Conservation (phyloP, 2,113 vertebrate genomes). For the Girardinichthys multiradiatus region DNA sequence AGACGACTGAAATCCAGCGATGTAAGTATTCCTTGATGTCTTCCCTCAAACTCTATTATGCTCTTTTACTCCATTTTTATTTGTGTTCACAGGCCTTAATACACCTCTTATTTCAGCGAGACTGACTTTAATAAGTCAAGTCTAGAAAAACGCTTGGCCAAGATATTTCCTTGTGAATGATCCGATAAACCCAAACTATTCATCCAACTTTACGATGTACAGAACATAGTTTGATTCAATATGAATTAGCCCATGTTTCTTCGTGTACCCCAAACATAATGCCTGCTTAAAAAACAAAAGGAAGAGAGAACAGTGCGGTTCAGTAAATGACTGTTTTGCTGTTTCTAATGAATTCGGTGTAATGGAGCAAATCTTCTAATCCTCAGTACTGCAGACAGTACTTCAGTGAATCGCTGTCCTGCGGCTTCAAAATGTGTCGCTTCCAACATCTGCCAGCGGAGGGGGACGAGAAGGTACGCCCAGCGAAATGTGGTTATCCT, state of each 20-base stretch:
- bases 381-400: slow-evolving; percentile 87
- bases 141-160: not conserved
- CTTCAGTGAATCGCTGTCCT: slow-evolving; percentile 85
- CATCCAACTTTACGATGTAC: no score
- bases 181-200: no score
- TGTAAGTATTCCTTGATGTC: slow-evolving; percentile 44
- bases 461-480: slow-evolving; percentile 89
- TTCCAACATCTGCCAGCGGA: slow-evolving; percentile 84
- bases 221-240: no score
- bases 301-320: not conserved
- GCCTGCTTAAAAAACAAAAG: not conserved
- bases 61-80: not conserved
- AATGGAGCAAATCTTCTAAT: slow-evolving; percentile 3
- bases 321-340: not conserved
- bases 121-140: not conserved
- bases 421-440: slow-evolving; percentile 80
- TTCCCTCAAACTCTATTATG: no score
- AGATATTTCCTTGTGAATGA: not conserved
- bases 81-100: not conserved
- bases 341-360: not conserved
- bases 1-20: slow-evolving; percentile 21
- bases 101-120: no score
- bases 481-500: not conserved
- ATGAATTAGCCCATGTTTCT: no score
- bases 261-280: no score